Evolutionary conservation across 2,113 vertebrate species (phyloP), one percentile per base, ranked within the genome.

Genomic region (Larimichthys crocea): DNA sequence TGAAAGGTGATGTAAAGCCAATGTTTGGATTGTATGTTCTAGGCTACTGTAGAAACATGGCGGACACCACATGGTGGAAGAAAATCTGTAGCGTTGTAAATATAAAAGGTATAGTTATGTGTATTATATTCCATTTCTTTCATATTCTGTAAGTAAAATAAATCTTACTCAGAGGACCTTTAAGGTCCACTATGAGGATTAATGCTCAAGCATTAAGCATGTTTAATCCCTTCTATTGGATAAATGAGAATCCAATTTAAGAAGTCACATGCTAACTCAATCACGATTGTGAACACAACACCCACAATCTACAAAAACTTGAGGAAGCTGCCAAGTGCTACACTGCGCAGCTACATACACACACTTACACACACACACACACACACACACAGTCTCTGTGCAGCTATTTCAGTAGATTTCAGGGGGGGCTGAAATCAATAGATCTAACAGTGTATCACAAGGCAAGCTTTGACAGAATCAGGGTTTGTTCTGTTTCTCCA

Each of bases 171-270:
- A 40, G 7, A 40, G 35, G 35, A 40, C 7, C 61, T 81, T 73
- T 56, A 40, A 76, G 20, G 20, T 75, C n/a, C 48, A 79, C 70
- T 73, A 77, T 68, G 14, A 10, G 16, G 65, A 55, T 80, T 68
- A 80, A 62, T 80, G 16, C 49, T 67, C n/a, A 22, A 35, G 65
- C 82, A 82, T 80, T 76, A 82, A 63, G 67, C 63, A 24, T 60
- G 35, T 66, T 82, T 86, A 87, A 87, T 89, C 85, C 60, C 64
- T 20, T 82, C 17, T 68, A 67, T 76, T 88, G 82, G 65, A 84
- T 84, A 52, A 80, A 85, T 67, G 79, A 88, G 48, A 90, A 89
- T 92, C 87, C 79, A 78, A n/a, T 89, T 85, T 71, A 67, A 76
- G 57, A 65, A 53, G 66, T 75, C 64, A 64, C 67, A 82, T 57